Evolutionary conservation across 2,797 vertebrate species (phyloP), one percentile per base, ranked within the genome.

Genomic region (Calcarius lapponicus): DNA sequence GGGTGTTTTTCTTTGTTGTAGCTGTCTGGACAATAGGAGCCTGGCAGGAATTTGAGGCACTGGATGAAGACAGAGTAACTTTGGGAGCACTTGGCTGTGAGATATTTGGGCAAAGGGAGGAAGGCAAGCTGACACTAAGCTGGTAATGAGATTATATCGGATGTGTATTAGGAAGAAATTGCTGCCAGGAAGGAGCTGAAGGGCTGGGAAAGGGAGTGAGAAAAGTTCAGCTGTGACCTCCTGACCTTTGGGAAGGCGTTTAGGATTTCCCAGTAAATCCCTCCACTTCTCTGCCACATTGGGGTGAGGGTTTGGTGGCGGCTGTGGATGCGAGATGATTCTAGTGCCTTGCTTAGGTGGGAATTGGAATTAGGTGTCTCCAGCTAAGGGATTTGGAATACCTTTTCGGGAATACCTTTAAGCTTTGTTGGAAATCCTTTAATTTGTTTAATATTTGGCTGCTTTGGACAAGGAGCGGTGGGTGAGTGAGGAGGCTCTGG

Each of bases 51-150:
- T 60, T 61, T 13, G 21, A 83, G 79, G 31, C 38, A 4, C 47
- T 65, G 90, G 18, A 14, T 80, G 7, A 40, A 65, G 65, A 38
- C 42, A 4, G 4, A n/a, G 60, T 5, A 50, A 88, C 65, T 93
- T 89, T 3, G 9, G 73, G 96, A 91, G 31, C 50, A 2, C 16
- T 90, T 81, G 85, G 73, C 82, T 83, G 62, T 17, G 88, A 62
- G 62, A 54, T 62, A 25, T 65, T 83, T 47, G 40, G 80, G 90
- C 38, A 61, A 4, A 65, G 80, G 61, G 80, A 74, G 57, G 65
- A n/a, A 79, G 70, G 58, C 17, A 4, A 24, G 76, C 36, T 24
- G 57, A 50, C 31, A 4, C 48, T 34, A 3, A 73, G 70, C 70
- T 58, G 31, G 15, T 43, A 51, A 58, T 32, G 61, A 57, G 90